phyloP scores from a whole-genome alignment of 2,888 invertebrate genomes.

The Netelia inedita region DNA sequence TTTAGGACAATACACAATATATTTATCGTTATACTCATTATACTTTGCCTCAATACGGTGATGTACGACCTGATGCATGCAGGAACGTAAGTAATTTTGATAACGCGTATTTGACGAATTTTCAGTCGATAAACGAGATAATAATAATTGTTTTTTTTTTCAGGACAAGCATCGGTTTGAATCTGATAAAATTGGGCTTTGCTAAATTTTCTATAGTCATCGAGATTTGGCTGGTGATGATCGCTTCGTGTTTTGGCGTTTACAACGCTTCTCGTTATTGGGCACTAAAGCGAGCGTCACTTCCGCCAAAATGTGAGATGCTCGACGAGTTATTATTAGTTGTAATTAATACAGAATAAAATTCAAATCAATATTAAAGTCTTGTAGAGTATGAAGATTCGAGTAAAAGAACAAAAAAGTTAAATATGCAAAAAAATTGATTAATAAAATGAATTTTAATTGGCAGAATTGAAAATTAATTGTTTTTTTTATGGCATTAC shows the following conservation, averaged over 20 bases:
- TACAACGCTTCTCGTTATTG: slow-evolving; percentile 86
- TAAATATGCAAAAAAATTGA: slow-evolving; percentile 5
- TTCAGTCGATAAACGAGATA: no score
- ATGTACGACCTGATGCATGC: slow-evolving; percentile 90
- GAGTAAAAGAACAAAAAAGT: background rate
- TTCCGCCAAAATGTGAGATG: slow-evolving; percentile 82
- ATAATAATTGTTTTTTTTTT: slow-evolving; percentile 65
- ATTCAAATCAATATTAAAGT: slow-evolving; percentile 31
- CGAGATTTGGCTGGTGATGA: slow-evolving; percentile 87
- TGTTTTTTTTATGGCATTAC: background rate
- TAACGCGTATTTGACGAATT: background rate
- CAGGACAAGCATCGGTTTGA: slow-evolving; percentile 87
- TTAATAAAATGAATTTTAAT: background rate
- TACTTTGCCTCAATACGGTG: slow-evolving; percentile 90
- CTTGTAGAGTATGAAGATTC: no score
- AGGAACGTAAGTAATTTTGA: slow-evolving; percentile 89
- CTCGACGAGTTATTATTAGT: background rate
- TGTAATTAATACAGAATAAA: background rate
- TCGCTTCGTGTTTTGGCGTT: slow-evolving; percentile 83
- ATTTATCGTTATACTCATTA: slow-evolving; percentile 91
- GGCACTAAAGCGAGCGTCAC: slow-evolving; percentile 82
- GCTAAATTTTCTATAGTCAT: slow-evolving; percentile 87
- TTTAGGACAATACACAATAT: slow-evolving; percentile 94
- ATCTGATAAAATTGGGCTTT: slow-evolving; percentile 87
- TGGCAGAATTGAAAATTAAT: background rate